These are phyloP conservation scores for Parapsyche elsis DNA, from an alignment of 1,140 invertebrate species.

Conservation along the genomic window DNA sequence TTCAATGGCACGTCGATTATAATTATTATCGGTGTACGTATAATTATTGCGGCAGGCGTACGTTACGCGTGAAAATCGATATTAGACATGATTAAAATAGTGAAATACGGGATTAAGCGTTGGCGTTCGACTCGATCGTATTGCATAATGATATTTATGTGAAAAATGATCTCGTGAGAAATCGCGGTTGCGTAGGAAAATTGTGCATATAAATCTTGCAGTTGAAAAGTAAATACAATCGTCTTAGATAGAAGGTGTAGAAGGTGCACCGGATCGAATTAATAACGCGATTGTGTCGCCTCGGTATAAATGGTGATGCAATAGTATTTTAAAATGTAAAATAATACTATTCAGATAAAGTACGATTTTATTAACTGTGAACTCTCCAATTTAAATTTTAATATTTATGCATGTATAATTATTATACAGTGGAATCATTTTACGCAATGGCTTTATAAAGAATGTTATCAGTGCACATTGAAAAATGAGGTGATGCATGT, in stretches of 20 bases:
- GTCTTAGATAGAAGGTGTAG: not conserved
- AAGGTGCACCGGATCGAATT: not conserved
- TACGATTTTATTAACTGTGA: too few relatives aligned
- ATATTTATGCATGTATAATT: too few relatives aligned
- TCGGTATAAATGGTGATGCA: too few relatives aligned
- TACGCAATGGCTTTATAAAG: too few relatives aligned
- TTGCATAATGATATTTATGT: constrained; percentile 14
- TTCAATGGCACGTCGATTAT: not conserved
- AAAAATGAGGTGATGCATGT: not conserved
- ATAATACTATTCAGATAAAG: too few relatives aligned
- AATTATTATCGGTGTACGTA: not conserved
- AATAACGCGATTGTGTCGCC: not conserved
- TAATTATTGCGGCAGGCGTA: not conserved
- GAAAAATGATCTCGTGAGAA: constrained; percentile 26
- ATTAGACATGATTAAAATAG: not conserved
- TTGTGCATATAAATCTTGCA: not conserved
- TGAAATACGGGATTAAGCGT: not conserved
- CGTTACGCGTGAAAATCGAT: not conserved
- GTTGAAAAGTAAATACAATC: not conserved
- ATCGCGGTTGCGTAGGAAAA: constrained; percentile 3
- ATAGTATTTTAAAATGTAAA: too few relatives aligned
- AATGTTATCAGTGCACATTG: not conserved
- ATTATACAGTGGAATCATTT: too few relatives aligned
- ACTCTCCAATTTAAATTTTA: too few relatives aligned
- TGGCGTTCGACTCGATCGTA: not conserved